Base-by-base conservation (phyloP, 2,113 vertebrate species). In the Rhagologus leucostigma region DNA sequence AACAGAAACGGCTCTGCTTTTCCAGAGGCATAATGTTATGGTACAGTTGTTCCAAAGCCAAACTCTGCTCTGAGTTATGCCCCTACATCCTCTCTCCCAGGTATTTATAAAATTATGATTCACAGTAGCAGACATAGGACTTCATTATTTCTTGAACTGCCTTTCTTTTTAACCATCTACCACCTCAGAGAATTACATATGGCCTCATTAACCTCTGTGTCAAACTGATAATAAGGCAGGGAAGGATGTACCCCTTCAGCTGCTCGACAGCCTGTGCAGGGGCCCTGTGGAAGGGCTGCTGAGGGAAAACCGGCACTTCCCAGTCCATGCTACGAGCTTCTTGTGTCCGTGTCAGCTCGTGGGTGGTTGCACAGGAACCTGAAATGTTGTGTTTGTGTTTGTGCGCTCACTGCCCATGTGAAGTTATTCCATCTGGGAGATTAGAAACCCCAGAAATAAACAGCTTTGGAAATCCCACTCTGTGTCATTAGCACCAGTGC, bases 291-390 rank as follows among this genome's bases (percentile, higher is more conserved):
- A 89, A 87, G 64, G 33, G 69, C 53, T 87, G 65, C 19, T 0
- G 6, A 44, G 42, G 63, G 18, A 70, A 1, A 39, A 56, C 30
- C 2, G 10, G n/a, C 3, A 5, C 33, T 56, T 35, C n/a, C 47
- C 71, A 63, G 52, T 7, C 24, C 13, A 6, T 4, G 3, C 32
- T 23, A 3, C 0, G 3, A 57, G 18, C 10, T 65, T 41, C 4
- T 3, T 5, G 42, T 0, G 3, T 16, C n/a, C 1, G 0, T 14
- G 8, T 14, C 49, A 85, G n/a, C 30, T 93, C 2, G 0, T 27
- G 60, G 15, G 24, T 35, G n/a, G 5, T 4, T 33, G 18, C 41
- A 33, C 1, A 5, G 46, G 50, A 76, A 35, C 52, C 32, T 22
- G 6, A 23, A 76, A 64, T 1, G 32, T 11, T 84, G 39, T 37